phyloP scores from a whole-genome alignment of 2,113 vertebrate species.

The Oryzias woworae region DNA sequence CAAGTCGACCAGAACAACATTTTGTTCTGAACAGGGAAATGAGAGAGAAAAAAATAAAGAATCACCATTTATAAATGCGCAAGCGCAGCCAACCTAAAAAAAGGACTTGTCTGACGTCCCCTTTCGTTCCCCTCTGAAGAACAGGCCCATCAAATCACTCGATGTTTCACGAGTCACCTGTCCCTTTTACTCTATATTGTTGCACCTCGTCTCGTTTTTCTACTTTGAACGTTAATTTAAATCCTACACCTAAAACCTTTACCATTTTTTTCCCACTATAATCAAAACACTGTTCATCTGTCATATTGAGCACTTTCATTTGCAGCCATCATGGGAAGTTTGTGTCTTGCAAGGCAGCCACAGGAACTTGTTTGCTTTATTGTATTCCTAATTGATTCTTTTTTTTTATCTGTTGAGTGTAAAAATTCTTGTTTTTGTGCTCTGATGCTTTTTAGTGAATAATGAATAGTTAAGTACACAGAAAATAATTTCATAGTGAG shows the following conservation, averaged over 20 bases:
- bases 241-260: too few species aligned
- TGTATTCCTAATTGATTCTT: too few species aligned
- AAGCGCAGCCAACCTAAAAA: constrained; percentile 41
- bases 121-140: constrained; percentile 26
- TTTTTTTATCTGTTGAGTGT: constrained; percentile 3
- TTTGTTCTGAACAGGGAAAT: constrained; percentile 66
- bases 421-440: not conserved
- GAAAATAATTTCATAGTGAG: constrained; percentile 22
- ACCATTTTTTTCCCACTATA: too few species aligned
- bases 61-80: constrained; percentile 61
- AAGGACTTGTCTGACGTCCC: constrained; percentile 47
- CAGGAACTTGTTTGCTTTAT: too few species aligned
- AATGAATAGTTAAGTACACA: not conserved
- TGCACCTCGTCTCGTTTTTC: constrained; percentile 42
- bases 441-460: not conserved
- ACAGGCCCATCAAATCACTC: constrained; percentile 25
- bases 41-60: constrained; percentile 46
- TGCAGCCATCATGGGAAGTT: too few species aligned
- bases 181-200: constrained; percentile 44
- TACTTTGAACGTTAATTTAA: not conserved
- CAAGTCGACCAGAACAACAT: constrained; percentile 35
- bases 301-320: too few species aligned
- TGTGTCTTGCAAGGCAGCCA: too few species aligned
- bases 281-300: too few species aligned
- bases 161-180: constrained; percentile 59